Evolutionary conservation across 2,113 vertebrate species (phyloP).

Genomic region (Neolamprologus ventralis): DNA sequence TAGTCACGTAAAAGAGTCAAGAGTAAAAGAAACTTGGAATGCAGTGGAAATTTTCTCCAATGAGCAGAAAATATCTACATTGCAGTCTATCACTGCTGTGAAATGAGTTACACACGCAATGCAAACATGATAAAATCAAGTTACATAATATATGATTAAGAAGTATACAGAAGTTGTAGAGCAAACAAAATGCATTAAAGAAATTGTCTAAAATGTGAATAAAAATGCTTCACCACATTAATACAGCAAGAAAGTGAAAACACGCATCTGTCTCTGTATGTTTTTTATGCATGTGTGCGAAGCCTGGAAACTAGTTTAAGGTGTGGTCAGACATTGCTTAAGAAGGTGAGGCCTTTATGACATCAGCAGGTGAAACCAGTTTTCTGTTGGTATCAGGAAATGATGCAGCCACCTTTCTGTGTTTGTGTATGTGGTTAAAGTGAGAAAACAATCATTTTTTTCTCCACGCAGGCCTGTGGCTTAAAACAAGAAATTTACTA

Average conservation of each 20-base stretch:
- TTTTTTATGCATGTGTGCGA: background rate
- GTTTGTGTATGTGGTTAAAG: background rate
- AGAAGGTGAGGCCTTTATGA: conserved; percentile 42
- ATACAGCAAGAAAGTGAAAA: background rate
- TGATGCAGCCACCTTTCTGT: conserved; percentile 20
- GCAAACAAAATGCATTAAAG: background rate
- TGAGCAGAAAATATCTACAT: background rate
- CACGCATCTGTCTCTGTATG: background rate
- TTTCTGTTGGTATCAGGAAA: conserved; percentile 50
- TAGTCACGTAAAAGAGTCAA: background rate
- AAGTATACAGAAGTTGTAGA: background rate
- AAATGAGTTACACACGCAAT: background rate
- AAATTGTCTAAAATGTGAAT: background rate
- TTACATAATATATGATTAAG: background rate
- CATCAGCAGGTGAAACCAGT: conserved; percentile 63
- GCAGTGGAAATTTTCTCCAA: background rate
- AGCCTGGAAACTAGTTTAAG: conserved; percentile 12
- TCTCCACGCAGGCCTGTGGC: background rate
- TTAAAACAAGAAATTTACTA: background rate
- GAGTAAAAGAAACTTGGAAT: background rate
- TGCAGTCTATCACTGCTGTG: background rate
- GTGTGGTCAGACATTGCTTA: conserved; percentile 39
- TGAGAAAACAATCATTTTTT: background rate
- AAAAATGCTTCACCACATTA: background rate
- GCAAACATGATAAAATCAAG: background rate